phyloP scores from a whole-genome alignment of 2,888 invertebrate genomes.

The Nymphalis polychloros region DNA sequence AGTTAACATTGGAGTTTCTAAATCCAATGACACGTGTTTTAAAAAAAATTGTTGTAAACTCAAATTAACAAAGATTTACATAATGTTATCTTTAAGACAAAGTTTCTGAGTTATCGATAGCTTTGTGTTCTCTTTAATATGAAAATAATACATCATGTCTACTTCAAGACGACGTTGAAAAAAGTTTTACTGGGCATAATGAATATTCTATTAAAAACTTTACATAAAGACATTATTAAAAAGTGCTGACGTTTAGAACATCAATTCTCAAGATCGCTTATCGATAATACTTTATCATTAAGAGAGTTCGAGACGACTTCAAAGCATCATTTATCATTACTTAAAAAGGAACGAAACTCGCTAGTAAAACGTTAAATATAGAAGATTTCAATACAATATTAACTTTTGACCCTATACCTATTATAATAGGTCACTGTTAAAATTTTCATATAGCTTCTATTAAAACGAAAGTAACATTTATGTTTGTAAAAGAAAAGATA shows the following conservation, averaged over 20 bases:
- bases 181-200: not conserved
- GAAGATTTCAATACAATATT: not conserved
- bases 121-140: too few relatives aligned
- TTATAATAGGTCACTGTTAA: not conserved
- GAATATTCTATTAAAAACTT: not conserved
- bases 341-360: slow-evolving; percentile 13
- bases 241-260: slow-evolving; percentile 18
- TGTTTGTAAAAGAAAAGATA: too few relatives aligned
- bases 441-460: not conserved
- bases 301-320: slow-evolving; percentile 17
- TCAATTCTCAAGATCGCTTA: slow-evolving; percentile 25
- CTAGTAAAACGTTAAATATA: not conserved
- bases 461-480: too few relatives aligned
- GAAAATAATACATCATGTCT: too few relatives aligned
- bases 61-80: too few relatives aligned
- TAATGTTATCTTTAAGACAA: too few relatives aligned
- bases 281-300: slow-evolving; percentile 31
- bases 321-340: slow-evolving; percentile 21
- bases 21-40: too few relatives aligned
- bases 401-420: slow-evolving; percentile 1
- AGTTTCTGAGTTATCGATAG: too few relatives aligned
- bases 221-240: slow-evolving; percentile 22
- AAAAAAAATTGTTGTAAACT: too few relatives aligned
- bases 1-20: too few relatives aligned
- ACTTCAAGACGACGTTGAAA: too few relatives aligned